Evolutionary conservation across 2,797 vertebrate genomes (phyloP).

Genomic region (Etheostoma nigrum): DNA sequence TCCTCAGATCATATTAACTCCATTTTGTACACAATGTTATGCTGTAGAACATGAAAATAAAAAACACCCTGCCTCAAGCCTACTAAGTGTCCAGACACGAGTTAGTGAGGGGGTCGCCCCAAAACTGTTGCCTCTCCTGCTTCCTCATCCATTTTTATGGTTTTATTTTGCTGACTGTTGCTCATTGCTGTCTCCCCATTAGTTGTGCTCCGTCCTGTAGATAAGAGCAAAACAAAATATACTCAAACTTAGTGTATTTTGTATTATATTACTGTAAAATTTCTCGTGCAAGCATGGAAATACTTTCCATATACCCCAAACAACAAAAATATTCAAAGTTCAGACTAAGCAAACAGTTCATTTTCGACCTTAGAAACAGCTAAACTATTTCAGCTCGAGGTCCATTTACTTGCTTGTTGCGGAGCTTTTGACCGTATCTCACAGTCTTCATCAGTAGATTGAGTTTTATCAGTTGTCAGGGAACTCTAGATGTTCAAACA

Average conservation of each 20-base stretch:
- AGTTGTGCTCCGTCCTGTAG: neutral
- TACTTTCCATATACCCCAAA: neutral
- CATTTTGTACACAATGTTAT: constrained; percentile 74
- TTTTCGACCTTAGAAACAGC: neutral
- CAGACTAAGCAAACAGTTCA: neutral
- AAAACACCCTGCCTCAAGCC: constrained; percentile 76
- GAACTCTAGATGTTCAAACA: neutral
- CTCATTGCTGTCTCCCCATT: neutral
- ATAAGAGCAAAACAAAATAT: neutral
- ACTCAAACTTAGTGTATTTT: neutral
- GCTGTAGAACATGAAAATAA: constrained; percentile 83
- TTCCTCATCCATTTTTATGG: neutral
- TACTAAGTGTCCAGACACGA: constrained; percentile 64
- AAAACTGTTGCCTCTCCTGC: constrained; percentile 22
- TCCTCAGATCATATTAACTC: constrained; percentile 50
- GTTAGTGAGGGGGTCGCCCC: constrained; percentile 43
- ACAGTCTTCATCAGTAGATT: constrained; percentile 28
- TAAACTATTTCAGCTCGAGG: neutral
- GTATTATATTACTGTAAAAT: neutral
- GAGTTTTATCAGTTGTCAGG: neutral
- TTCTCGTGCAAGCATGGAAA: neutral
- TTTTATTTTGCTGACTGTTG: constrained; percentile 18
- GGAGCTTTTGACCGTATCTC: constrained; percentile 21
- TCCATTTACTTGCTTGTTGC: constrained; percentile 5
- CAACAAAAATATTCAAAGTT: neutral